Evolutionary conservation across 2,888 invertebrate genomes (phyloP).

Genomic region (Pristionchus exspectatus): DNA sequence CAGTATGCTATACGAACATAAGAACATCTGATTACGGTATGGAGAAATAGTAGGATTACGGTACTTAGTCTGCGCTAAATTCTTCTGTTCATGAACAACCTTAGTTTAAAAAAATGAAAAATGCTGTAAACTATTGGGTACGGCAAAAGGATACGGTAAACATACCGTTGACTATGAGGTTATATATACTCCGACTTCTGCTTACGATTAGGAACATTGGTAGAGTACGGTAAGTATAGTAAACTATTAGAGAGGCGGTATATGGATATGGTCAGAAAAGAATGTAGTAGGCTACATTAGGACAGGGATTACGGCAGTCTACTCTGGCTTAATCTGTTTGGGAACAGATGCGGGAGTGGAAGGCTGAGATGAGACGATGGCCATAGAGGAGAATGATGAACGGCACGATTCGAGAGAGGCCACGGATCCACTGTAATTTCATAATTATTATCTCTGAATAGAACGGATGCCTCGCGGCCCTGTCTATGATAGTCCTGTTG

Average conservation of each 20-base stretch:
- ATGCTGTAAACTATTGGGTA: too few species aligned
- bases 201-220: too few species aligned
- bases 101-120: too few species aligned
- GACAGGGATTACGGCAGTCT: neutral
- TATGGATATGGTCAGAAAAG: neutral
- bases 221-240: neutral
- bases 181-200: too few species aligned
- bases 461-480: too few species aligned
- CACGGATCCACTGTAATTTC: slow-evolving; percentile 76
- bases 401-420: slow-evolving; percentile 78
- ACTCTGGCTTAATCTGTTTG: neutral
- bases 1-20: neutral
- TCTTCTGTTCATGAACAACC: too few species aligned
- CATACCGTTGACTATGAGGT: too few species aligned
- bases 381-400: slow-evolving; percentile 72
- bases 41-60: neutral
- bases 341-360: slow-evolving; percentile 54
- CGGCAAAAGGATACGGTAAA: too few species aligned
- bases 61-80: neutral
- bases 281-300: neutral
- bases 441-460: neutral
- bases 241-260: too few species aligned
- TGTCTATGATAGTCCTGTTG: too few species aligned
- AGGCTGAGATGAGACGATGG: slow-evolving; percentile 57
- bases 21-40: neutral